Evolutionary conservation across 2,888 invertebrate genomes (phyloP).

Genomic region (Panorpa germanica): DNA sequence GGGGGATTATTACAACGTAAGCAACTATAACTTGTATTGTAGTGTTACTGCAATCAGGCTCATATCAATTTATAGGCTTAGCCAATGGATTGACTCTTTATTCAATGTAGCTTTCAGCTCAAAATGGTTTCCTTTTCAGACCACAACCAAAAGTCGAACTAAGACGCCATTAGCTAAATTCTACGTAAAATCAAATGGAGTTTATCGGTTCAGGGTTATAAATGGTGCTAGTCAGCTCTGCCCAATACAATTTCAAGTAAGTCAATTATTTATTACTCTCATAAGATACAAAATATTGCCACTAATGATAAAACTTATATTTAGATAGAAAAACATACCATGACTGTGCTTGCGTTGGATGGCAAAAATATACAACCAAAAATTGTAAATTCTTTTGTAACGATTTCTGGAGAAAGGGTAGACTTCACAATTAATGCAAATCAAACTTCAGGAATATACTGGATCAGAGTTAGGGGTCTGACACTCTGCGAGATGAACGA

Average conservation of each 20-base stretch:
- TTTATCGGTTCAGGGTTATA: conserved; percentile 22
- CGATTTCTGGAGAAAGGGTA: conserved; percentile 27
- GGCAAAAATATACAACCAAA: conserved; percentile 18
- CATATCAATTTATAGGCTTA: too few species aligned
- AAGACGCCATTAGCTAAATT: conserved; percentile 16
- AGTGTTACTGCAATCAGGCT: too few species aligned
- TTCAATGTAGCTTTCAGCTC: too few species aligned
- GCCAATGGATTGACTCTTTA: too few species aligned
- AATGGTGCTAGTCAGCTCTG: conserved; percentile 20
- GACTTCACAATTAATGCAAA: conserved; percentile 24
- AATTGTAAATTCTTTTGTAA: conserved; percentile 20
- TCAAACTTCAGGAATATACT: conserved; percentile 22
- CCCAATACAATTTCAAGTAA: conserved; percentile 19
- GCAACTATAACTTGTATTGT: not conserved
- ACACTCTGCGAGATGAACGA: conserved; percentile 12
- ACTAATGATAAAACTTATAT: too few species aligned
- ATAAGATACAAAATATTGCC: conserved; percentile 22
- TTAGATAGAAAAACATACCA: conserved; percentile 21
- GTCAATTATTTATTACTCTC: conserved; percentile 15
- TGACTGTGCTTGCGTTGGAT: conserved; percentile 21
- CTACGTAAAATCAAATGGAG: conserved; percentile 16
- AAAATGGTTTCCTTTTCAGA: conserved; percentile 19
- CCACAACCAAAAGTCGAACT: conserved; percentile 19
- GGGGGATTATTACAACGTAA: conserved; percentile 12
- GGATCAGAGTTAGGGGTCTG: conserved; percentile 25